A percentile compares a stretch with the other conserved stretches of the same genome.
Evolutionary conservation across 2,113 vertebrate genomes (phyloP).

Genomic region (Potamarius usumacintae): DNA sequence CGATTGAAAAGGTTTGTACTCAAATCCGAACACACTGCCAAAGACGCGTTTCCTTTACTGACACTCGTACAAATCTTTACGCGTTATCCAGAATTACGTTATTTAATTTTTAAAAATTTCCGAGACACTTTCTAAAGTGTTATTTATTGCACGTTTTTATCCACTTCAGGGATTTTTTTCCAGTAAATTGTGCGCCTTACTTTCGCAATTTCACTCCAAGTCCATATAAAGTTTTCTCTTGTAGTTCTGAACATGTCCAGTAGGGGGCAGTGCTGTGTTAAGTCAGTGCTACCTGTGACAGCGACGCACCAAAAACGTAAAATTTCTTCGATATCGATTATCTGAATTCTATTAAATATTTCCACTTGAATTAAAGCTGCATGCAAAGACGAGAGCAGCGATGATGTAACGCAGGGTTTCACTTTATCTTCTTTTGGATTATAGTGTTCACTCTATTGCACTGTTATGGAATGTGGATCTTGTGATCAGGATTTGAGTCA

Average conservation of each 20-base stretch:
- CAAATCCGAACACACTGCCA: neutral
- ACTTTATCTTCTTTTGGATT: neutral
- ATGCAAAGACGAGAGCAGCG: neutral
- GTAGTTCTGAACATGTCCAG: neutral
- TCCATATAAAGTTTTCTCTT: too few species aligned
- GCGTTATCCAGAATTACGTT: too few species aligned
- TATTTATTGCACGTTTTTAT: too few species aligned
- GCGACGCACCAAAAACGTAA: neutral
- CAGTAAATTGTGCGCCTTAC: too few species aligned
- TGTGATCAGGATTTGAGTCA: neutral
- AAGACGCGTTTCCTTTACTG: too few species aligned
- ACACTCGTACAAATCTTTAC: too few species aligned
- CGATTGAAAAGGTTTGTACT: constrained; percentile 76
- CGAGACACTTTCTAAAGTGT: too few species aligned
- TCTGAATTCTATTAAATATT: neutral
- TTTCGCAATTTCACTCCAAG: too few species aligned
- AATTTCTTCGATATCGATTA: neutral
- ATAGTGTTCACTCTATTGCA: neutral
- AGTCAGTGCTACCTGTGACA: neutral
- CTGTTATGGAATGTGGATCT: neutral
- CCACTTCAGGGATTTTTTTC: too few species aligned
- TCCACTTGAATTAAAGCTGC: neutral
- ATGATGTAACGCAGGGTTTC: neutral
- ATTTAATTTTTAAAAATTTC: too few species aligned
- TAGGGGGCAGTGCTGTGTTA: neutral